A percentile compares a stretch with the other conserved stretches of the same genome.
These are phyloP conservation scores for Colaptes auratus DNA, from an alignment of 2,113 vertebrate genomes.

Conservation along the genomic window DNA sequence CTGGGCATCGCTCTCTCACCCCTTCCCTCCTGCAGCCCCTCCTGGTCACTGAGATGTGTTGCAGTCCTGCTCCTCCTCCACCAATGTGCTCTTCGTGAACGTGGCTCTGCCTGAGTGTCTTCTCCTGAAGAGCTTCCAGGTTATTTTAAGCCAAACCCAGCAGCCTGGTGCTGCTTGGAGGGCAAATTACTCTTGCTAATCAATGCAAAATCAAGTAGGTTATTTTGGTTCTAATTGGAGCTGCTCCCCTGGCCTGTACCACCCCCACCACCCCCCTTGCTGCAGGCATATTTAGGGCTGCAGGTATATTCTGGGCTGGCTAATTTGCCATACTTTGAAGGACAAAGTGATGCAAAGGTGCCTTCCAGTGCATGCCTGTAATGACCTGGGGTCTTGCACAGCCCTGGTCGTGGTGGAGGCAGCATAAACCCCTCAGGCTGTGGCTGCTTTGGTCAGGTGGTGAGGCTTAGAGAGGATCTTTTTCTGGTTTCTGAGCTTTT, in stretches of 20 bases:
- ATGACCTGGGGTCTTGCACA: neutral
- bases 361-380: rapidly evolving
- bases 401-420: neutral
- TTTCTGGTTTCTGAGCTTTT: neutral
- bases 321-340: neutral
- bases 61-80: neutral
- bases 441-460: neutral
- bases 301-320: neutral
- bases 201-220: constrained; percentile 45
- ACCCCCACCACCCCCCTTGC: neutral
- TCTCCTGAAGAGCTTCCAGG: neutral
- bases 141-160: neutral
- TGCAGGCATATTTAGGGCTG: neutral
- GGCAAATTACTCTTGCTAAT: neutral
- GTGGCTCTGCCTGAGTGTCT: rapidly evolving
- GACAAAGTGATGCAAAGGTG: neutral
- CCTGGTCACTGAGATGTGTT: no score
- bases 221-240: constrained; percentile 30
- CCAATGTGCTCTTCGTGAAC: neutral
- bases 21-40: neutral
- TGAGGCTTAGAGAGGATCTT: neutral
- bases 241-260: neutral
- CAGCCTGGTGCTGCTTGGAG: neutral
- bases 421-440: rapidly evolving
- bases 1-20: rapidly evolving